phyloP scores from a whole-genome alignment of 2,797 vertebrate genomes.

The Botia almorhae region DNA sequence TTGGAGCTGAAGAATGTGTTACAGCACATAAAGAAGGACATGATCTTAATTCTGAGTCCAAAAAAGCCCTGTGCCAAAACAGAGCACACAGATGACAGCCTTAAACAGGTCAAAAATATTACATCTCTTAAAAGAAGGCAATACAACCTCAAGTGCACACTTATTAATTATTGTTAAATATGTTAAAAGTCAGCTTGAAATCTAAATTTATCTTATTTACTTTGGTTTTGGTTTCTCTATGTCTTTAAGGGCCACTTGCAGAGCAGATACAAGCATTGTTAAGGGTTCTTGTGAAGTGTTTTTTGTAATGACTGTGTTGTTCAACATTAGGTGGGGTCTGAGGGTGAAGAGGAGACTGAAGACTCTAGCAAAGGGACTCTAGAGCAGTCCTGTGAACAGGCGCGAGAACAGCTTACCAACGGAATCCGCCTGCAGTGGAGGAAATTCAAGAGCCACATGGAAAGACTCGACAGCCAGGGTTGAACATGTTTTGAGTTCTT shows the following conservation, averaged over 20 bases:
- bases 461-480: constrained; percentile 94
- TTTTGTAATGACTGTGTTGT: constrained; percentile 2
- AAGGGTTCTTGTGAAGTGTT: not conserved
- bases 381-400: constrained; percentile 92
- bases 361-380: constrained; percentile 86
- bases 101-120: constrained; percentile 78
- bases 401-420: constrained; percentile 91
- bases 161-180: not conserved
- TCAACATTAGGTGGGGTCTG: constrained; percentile 79
- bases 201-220: too few species aligned
- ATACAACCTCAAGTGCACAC: not conserved
- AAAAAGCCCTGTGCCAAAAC: constrained; percentile 56
- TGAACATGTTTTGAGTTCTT: not conserved
- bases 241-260: too few species aligned
- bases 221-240: too few species aligned
- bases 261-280: too few species aligned
- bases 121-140: not conserved
- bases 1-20: constrained; percentile 94
- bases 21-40: constrained; percentile 97
- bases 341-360: constrained; percentile 83
- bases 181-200: too few species aligned
- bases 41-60: constrained; percentile 90
- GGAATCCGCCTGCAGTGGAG: constrained; percentile 98
- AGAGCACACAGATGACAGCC: constrained; percentile 79
- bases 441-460: constrained; percentile 91